phyloP scores from a whole-genome alignment of 2,797 vertebrate species.

The Sandelia bainsii region DNA sequence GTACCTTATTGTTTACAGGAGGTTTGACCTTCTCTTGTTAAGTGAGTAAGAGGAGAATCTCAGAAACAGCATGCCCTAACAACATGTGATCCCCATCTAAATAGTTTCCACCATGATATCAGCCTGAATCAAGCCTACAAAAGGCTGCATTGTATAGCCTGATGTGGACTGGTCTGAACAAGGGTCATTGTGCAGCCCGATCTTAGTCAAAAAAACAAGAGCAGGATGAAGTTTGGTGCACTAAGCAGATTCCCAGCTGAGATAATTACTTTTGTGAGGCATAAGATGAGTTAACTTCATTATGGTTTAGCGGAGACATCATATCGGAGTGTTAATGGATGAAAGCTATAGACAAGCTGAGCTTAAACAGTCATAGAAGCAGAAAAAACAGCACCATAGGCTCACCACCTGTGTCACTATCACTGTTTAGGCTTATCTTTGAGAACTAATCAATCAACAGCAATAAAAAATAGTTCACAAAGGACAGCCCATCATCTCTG shows the following conservation, averaged over 20 bases:
- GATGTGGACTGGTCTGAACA: constrained; percentile 69
- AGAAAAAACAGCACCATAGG: not conserved
- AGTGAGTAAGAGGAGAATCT: constrained; percentile 83
- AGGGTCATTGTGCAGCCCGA: constrained; percentile 75
- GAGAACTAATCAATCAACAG: constrained; percentile 57
- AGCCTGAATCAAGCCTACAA: constrained; percentile 82
- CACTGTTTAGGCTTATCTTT: constrained; percentile 42
- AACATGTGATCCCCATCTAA: constrained; percentile 86
- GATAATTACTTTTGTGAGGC: constrained; percentile 51
- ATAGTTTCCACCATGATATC: constrained; percentile 89
- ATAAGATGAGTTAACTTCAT: constrained; percentile 46
- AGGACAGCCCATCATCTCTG: constrained; percentile 56
- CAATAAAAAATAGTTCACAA: constrained; percentile 74
- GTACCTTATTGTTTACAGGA: constrained; percentile 74
- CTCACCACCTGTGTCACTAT: constrained; percentile 11
- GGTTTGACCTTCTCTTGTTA: constrained; percentile 79
- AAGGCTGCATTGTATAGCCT: constrained; percentile 80
- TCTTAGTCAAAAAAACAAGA: constrained; percentile 43
- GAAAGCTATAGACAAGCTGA: not conserved
- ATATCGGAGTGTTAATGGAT: not conserved
- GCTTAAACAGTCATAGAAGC: constrained; percentile 1
- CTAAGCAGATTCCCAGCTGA: constrained; percentile 73
- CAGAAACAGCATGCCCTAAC: constrained; percentile 72
- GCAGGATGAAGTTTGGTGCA: constrained; percentile 42
- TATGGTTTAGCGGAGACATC: constrained; percentile 25